Evolutionary conservation across 2,888 invertebrate species (phyloP), one percentile per base, ranked within the genome.

Genomic region (Exephanes ischioxanthus): DNA sequence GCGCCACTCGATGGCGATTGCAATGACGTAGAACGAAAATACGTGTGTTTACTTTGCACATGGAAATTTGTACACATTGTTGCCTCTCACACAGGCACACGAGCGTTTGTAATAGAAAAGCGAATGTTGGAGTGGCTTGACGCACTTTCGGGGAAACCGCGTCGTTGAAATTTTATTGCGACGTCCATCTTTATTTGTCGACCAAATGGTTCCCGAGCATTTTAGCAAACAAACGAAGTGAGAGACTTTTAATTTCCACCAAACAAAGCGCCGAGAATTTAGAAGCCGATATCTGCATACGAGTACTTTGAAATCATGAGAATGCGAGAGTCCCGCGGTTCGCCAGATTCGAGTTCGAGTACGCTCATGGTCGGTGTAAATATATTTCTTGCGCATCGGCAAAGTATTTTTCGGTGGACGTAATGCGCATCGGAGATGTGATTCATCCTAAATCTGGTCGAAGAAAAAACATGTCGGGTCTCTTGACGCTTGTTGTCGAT

Each of bases 191-290:
- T 67, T 71, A 79, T 76, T 82, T 79, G 76, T 63, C 51, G 37
- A 73, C 78, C 63, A 73, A 81, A 84, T 33, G 53, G 26, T 26
- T 2, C 30, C 45, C 22, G 53, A 78, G 63, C 33, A 81, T 86
- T 86, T 84, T 78, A 86, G 80, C 81, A 84, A 78, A 71, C 70
- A 80, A 41, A 63, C 76, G 76, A 55, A 30, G 71, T 37, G 55
- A 37, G 67, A 72, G 19, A 66, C 70, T 63, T 79, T 76, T 30
- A 2, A 22, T 75, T 80, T 48, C 53, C 61, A 71, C 70, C 63
- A 76, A 80, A 71, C 41, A 71, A 26, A 30, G 22, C 75, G 48
- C 79, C 41, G 41, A 53, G 41, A 63, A 83, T 70, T 83, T n/a
- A 48, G 58, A 63, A 19, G 48, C 11, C 22, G 48, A 63, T 41